Evolutionary conservation across 2,888 invertebrate genomes (phyloP), one percentile per base, ranked within the genome.

Genomic region (Rapana venosa): DNA sequence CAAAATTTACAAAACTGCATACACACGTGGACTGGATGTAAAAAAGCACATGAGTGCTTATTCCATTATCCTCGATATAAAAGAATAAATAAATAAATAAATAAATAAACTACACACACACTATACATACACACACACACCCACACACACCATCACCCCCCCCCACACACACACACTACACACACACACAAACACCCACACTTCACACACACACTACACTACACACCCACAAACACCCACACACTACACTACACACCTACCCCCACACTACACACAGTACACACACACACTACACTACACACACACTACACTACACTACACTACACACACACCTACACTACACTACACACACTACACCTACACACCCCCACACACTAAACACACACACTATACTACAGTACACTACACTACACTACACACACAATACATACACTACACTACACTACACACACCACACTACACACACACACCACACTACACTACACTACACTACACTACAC

Each of bases 381-480:
- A 66, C 66, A 2, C 66, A 66, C 4, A 66, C 26, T 66, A 17
- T 61, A 61, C 61, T 61, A 17, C 61, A 15, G 61, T 61, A 61
- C 22, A 47, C 81, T 61, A 26, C 81, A 36, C 81, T 22, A 36
- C 36, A 4, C 8, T 22, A 22, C 81, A 36, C 81, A 4, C 81
- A 2, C 58, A n/a, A n/a, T n/a, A n/a, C n/a, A n/a, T n/a, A 58
- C 58, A 84, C 13, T 35, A 32, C 84, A 58, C n/a, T 2, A 84
- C 84, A 84, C n/a, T n/a, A n/a, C 84, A 84, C 81, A 83, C 81
- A 84, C 0, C 30, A 93, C 94, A n/a, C n/a, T n/a, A n/a, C n/a
- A n/a, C n/a, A 66, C 66, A 66, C 66, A 66, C 66, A 74, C 17
- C 66, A 66, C 66, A 66, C 66, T n/a, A n/a, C n/a, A 2, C 66